Evolutionary conservation across 2,797 vertebrate genomes (phyloP).

Genomic region (Ispidina lecontei): DNA sequence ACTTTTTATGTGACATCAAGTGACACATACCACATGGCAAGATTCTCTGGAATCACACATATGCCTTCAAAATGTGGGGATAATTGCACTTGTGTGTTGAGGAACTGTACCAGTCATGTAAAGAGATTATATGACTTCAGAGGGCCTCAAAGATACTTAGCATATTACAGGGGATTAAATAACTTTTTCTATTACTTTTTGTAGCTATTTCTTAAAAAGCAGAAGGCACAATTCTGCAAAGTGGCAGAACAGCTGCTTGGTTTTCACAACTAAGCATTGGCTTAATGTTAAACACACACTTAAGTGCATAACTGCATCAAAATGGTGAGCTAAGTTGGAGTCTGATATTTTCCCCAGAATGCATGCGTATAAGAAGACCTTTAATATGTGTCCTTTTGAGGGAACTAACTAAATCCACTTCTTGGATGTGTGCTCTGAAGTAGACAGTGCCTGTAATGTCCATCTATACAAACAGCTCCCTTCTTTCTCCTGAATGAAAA

Average conservation of each 20-base stretch:
- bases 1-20: background rate
- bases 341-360: constrained; percentile 9
- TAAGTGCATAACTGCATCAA: background rate
- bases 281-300: background rate
- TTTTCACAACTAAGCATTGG: constrained; percentile 17
- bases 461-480: constrained; percentile 26
- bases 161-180: accelerated
- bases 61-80: background rate
- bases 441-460: constrained; percentile 17
- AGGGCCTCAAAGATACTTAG: background rate
- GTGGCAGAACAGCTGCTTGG: constrained; percentile 36
- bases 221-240: background rate
- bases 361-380: background rate
- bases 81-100: background rate
- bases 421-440: background rate
- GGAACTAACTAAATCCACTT: background rate
- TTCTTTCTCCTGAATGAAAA: constrained; percentile 54
- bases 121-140: background rate
- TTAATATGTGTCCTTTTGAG: background rate
- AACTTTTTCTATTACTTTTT: background rate
- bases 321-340: background rate
- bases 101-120: background rate
- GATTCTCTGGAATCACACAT: background rate
- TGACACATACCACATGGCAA: background rate
- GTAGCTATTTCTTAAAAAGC: constrained; percentile 13